Evolutionary conservation across 2,797 vertebrate species (phyloP), one percentile per base, ranked within the genome.

Genomic region (Tenualosa ilisha): DNA sequence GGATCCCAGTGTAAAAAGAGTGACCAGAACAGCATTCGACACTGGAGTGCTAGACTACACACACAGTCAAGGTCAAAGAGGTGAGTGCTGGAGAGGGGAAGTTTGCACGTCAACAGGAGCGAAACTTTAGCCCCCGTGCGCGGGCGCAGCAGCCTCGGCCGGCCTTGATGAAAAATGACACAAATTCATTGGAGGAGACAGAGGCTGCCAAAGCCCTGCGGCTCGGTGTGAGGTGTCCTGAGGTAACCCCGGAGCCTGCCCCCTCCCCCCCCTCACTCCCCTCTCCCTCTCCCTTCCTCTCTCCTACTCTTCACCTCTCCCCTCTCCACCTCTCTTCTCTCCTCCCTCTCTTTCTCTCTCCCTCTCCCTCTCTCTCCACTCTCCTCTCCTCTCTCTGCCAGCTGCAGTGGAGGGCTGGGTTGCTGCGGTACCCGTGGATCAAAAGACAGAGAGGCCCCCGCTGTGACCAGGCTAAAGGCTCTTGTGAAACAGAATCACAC

Each of bases 191-290:
- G 31, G 26, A 37, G 31, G 65, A 37, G 65, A 37, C 13, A 22
- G 15, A 72, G 65, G 26, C 65, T 72, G 65, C 65, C 65, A 72
- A 72, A 37, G 65, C 65, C 65, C 65, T 72, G 65, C 15, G 26
- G 65, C 11, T 72, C 31, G 2, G 26, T 15, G 65, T 15, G 31
- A 37, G 65, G 26, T 72, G 65, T 72, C 65, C 65, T 72, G 31
- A 72, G 65, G 65, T 72, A 72, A 72, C 65, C 65, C 15, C 65
- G 3, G 31, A 37, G 65, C 9, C 13, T 72, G 31, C 2, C 12
- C 65, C 1, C 22, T 5, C 7, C 59, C 6, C n/a, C 7, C 7
- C 53, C 17, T 3, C 13, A 20, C 54, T 17, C 20, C 54, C 20
- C 54, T 56, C 54, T n/a, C n/a, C n/a, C n/a, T n/a, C n/a, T 20